Conservation (phyloP, 1,140 invertebrate genomes). For the Drosophila bocqueti region DNA sequence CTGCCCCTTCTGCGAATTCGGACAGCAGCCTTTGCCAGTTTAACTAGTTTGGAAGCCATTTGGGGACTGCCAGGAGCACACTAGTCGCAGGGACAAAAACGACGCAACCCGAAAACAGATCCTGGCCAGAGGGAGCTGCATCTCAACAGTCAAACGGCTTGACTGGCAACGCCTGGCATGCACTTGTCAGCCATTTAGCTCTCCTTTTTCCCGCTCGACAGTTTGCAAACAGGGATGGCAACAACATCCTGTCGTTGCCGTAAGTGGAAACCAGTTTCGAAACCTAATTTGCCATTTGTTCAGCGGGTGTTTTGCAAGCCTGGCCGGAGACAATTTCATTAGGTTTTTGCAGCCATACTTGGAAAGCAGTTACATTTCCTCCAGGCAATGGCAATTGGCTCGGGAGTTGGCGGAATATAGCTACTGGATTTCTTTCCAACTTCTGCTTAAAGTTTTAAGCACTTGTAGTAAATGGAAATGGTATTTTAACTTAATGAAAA, state of each 20-base stretch:
- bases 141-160: conserved; percentile 39
- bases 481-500: no score
- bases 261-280: conserved; percentile 38
- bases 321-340: conserved; percentile 44
- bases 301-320: conserved; percentile 17
- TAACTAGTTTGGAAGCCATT: conserved; percentile 56
- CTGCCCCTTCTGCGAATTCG: not conserved
- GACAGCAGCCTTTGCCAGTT: conserved; percentile 29
- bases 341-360: conserved; percentile 8
- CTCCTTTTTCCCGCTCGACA: conserved; percentile 19
- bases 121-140: conserved; percentile 13
- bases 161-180: conserved; percentile 38
- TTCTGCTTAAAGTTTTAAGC: not conserved
- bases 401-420: not conserved
- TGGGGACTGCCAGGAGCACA: conserved; percentile 45
- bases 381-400: conserved; percentile 10
- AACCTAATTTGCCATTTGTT: conserved; percentile 47
- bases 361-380: conserved; percentile 17
- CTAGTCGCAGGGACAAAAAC: not conserved
- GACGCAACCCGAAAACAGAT: conserved; percentile 3
- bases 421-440: no score
- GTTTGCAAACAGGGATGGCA: conserved; percentile 15
- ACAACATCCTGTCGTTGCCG: conserved; percentile 30
- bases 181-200: conserved; percentile 56
- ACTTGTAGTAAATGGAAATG: not conserved